Evolutionary conservation across 2,797 vertebrate species (phyloP).

Genomic region (Odontamblyopus lacepedii): DNA sequence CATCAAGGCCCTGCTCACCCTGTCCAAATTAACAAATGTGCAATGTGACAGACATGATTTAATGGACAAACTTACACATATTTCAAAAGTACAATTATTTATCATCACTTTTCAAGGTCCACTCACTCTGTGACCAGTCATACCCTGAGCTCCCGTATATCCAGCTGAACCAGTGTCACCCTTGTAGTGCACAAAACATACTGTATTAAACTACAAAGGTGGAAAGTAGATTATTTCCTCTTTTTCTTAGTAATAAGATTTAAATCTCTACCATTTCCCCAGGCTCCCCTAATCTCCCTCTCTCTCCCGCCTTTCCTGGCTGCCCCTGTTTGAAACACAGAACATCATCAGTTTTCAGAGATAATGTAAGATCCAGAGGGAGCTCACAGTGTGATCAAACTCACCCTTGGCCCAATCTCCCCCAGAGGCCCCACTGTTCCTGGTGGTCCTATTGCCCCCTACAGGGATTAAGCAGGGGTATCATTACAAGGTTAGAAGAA

Average conservation of each 20-base stretch:
- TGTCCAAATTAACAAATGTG: conserved; percentile 43
- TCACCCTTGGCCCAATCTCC: conserved; percentile 87
- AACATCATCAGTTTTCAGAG: conserved; percentile 17
- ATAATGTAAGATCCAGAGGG: conserved; percentile 24
- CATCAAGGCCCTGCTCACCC: conserved; percentile 89
- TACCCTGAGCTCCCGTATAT: conserved; percentile 69
- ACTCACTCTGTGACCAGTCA: conserved; percentile 74
- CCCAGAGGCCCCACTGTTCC: conserved; percentile 85
- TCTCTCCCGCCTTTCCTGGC: conserved; percentile 66
- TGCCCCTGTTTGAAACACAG: conserved; percentile 67
- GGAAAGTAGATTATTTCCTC: not conserved
- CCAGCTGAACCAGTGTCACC: conserved; percentile 66
- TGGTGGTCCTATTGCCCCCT: conserved; percentile 87
- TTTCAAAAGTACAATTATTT: too few relatives aligned
- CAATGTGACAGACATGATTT: too few relatives aligned
- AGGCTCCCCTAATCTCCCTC: conserved; percentile 68
- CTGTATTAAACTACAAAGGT: not conserved
- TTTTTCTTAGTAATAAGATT: not conserved
- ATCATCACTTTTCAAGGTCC: too few relatives aligned
- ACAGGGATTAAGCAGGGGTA: conserved; percentile 31
- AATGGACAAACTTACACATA: too few relatives aligned
- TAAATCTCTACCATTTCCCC: conserved; percentile 68
- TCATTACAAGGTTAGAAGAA: conserved; percentile 38
- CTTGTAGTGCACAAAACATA: conserved; percentile 52
- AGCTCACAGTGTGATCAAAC: conserved; percentile 43